These are phyloP conservation scores for Cerceris ruficornis DNA, from an alignment of 2,888 invertebrate species.

Conservation along the genomic window DNA sequence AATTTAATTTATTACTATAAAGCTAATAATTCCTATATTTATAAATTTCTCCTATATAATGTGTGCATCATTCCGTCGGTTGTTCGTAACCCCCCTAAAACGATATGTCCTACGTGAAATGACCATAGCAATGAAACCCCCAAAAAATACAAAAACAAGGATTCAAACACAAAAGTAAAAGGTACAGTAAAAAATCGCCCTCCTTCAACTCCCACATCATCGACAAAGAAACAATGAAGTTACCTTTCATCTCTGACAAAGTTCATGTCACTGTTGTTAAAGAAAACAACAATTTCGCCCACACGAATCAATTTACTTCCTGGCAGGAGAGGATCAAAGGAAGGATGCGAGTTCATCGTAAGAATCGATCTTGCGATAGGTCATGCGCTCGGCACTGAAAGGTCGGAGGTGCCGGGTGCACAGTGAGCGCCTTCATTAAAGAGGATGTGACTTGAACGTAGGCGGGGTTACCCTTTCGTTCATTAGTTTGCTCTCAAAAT, in stretches of 20 bases:
- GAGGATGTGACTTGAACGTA: conserved; percentile 33
- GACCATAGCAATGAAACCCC: no score
- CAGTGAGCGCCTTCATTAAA: conserved; percentile 29
- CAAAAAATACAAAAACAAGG: no score
- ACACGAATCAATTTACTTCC: not conserved
- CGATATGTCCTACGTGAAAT: no score
- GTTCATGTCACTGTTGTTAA: not conserved
- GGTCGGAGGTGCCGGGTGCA: conserved; percentile 45
- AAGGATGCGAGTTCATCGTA: not conserved
- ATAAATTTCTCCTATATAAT: no score
- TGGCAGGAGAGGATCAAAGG: not conserved
- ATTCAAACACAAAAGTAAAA: no score
- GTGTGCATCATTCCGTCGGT: no score
- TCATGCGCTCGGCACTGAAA: conserved; percentile 29
- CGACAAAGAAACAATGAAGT: no score
- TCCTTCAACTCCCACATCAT: no score
- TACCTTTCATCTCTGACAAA: not conserved
- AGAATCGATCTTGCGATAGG: conserved; percentile 22
- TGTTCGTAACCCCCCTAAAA: no score
- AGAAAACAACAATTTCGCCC: not conserved
- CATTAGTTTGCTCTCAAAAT: conserved; percentile 12
- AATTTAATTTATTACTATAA: no score
- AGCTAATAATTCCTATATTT: no score
- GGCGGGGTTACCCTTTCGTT: conserved; percentile 40
- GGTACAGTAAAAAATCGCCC: no score